Evolutionary conservation across 2,888 invertebrate species (phyloP).

Genomic region (Malacosoma neustria): DNA sequence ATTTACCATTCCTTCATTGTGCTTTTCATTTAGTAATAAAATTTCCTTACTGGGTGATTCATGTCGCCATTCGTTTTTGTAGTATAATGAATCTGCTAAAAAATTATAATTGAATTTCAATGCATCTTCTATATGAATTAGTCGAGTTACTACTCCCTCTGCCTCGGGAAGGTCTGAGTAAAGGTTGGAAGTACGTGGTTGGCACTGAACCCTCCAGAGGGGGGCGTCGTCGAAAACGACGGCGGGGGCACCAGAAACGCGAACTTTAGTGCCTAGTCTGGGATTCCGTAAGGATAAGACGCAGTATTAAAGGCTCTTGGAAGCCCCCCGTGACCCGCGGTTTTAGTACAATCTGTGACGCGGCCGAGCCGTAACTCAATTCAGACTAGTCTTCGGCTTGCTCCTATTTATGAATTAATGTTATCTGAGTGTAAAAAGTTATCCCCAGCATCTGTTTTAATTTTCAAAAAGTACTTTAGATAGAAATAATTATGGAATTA

Average conservation of each 20-base stretch:
- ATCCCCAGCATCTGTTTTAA: no score
- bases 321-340: slow-evolving; percentile 78
- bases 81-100: no score
- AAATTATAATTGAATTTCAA: no score
- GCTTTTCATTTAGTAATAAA: slow-evolving; percentile 2
- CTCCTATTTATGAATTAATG: slow-evolving; percentile 32
- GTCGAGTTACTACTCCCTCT: slow-evolving; percentile 44
- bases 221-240: slow-evolving; percentile 74
- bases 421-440: slow-evolving; percentile 52
- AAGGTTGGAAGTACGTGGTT: slow-evolving; percentile 50
- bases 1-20: slow-evolving; percentile 2
- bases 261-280: slow-evolving; percentile 49
- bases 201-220: slow-evolving; percentile 72
- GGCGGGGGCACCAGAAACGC: slow-evolving; percentile 81
- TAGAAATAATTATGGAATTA: no score
- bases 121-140: slow-evolving; percentile 1
- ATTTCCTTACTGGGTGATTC: no score
- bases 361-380: slow-evolving; percentile 78
- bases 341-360: slow-evolving; percentile 84
- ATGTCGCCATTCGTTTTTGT: no score
- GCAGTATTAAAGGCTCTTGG: slow-evolving; percentile 67
- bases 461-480: no score
- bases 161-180: slow-evolving; percentile 89
- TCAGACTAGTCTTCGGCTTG: slow-evolving; percentile 87
- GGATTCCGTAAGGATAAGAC: slow-evolving; percentile 67